Evolutionary conservation across 2,888 invertebrate species (phyloP), one percentile per base, ranked within the genome.

Genomic region (Atrina japonica): DNA sequence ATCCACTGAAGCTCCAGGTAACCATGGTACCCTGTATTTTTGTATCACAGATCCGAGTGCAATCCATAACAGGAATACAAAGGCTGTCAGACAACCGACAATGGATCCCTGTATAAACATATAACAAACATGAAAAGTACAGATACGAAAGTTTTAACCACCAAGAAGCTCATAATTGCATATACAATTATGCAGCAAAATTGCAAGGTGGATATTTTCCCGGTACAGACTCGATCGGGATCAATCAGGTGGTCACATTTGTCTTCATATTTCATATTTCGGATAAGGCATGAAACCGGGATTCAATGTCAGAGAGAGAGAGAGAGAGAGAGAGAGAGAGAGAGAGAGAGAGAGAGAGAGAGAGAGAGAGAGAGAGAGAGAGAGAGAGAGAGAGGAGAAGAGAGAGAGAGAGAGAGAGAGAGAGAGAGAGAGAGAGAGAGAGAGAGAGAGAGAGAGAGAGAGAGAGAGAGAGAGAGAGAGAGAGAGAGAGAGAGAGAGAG

Each of bases 1-100:
- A n/a, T 25, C n/a, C 23, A 25, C 29, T 1, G 50, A 30, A 6
- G 49, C 30, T 14, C 49, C 40, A 16, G 61, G 61, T 23, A 61
- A 25, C 23, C 30, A 21, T 16, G 61, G 61, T 16, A 30, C 35
- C 6, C 21, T 29, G 40, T 35, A 30, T 21, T 47, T 27, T 16
- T 49, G 16, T 30, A 61, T n/a, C 0, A 50, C 35, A 5, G 29
- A 16, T 3, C 61, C 61, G 14, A 61, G 7, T 3, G 61, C 61
- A 11, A 61, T 61, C 61, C 50, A 61, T 9, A 61, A 30, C n/a
- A 49, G 35, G 14, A 61, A 50, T 14, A 25, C 18, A 11, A 61
- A 50, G 1, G 30, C 30, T 0, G 35, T 29, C 5, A 61, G 35
- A 30, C 61, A 61, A 0, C 61, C 61, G 0, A 50, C 61, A 6